Evolutionary conservation across 53 echinoderm and acorn worm genomes (phyloP).

Genomic region (Temnopleurus reevesii): DNA sequence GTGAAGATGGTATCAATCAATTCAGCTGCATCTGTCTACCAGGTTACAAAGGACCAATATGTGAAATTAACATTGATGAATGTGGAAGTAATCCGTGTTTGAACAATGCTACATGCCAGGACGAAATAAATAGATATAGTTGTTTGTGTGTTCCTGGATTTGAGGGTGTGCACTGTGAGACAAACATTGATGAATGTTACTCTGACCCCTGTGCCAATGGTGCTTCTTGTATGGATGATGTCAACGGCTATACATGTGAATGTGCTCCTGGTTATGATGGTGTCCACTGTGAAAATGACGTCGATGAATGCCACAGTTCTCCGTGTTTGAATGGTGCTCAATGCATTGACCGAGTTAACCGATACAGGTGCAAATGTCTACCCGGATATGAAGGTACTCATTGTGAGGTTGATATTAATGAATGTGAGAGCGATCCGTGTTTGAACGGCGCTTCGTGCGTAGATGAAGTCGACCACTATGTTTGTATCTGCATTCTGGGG

Average conservation of each 20-base stretch:
- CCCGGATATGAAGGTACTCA: conserved; percentile 62
- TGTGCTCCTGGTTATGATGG: conserved; percentile 66
- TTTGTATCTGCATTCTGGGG: conserved; percentile 48
- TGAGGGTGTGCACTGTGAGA: conserved; percentile 55
- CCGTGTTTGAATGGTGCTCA: conserved; percentile 58
- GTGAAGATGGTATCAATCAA: conserved; percentile 63
- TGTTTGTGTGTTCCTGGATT: conserved; percentile 60
- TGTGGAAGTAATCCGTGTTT: conserved; percentile 63
- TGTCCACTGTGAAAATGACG: conserved; percentile 57
- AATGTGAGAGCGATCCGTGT: conserved; percentile 65
- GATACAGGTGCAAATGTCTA: conserved; percentile 57
- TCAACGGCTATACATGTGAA: conserved; percentile 52
- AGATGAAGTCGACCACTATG: conserved; percentile 25
- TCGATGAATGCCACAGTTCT: conserved; percentile 62
- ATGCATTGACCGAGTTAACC: conserved; percentile 66
- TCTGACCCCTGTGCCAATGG: conserved; percentile 57
- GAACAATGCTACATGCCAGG: conserved; percentile 60
- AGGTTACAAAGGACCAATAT: conserved; percentile 65
- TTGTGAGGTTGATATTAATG: conserved; percentile 66
- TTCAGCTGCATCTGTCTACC: conserved; percentile 68
- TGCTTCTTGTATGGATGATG: conserved; percentile 54
- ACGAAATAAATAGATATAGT: neutral
- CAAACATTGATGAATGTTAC: conserved; percentile 46
- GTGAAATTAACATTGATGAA: conserved; percentile 71
- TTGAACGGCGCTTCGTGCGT: conserved; percentile 58